Evolutionary conservation across 1,140 invertebrate species (phyloP).

Genomic region (Trichogramma pretiosum): DNA sequence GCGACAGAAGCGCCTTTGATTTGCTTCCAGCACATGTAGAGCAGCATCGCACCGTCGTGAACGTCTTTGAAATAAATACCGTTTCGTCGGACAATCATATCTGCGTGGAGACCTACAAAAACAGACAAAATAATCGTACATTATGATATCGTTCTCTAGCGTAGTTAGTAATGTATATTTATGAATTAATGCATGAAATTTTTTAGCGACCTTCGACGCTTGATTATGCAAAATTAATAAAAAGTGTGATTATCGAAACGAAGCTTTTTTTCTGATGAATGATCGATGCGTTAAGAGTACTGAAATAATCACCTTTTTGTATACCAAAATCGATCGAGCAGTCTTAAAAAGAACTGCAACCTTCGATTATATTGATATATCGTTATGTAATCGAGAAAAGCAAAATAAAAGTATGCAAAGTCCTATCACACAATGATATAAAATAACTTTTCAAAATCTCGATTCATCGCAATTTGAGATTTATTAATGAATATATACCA

Average conservation of each 20-base stretch:
- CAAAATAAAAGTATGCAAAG: background rate
- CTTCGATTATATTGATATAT: background rate
- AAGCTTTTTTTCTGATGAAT: too few relatives aligned
- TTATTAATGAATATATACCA: constrained; percentile 20
- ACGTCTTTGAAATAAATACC: constrained; percentile 46
- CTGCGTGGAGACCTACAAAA: constrained; percentile 43
- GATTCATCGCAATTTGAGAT: background rate
- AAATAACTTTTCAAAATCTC: background rate
- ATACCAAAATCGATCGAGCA: too few relatives aligned
- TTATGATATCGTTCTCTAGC: too few relatives aligned
- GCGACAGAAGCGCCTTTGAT: constrained; percentile 46
- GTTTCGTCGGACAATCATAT: constrained; percentile 37
- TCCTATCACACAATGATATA: background rate
- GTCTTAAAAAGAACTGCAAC: too few relatives aligned
- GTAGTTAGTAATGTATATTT: too few relatives aligned
- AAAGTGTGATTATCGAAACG: too few relatives aligned
- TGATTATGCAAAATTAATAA: too few relatives aligned
- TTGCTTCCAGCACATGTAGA: constrained; percentile 46
- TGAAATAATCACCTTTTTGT: too few relatives aligned
- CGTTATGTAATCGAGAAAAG: background rate
- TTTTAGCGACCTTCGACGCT: too few relatives aligned
- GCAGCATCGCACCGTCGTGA: constrained; percentile 38
- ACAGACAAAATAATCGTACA: background rate
- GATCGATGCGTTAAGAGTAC: too few relatives aligned
- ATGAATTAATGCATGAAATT: too few relatives aligned